A percentile compares a stretch with the other conserved stretches of the same genome.
These are phyloP conservation scores for Heliconius charithonia DNA, from an alignment of 2,888 invertebrate species.

Conservation along the genomic window DNA sequence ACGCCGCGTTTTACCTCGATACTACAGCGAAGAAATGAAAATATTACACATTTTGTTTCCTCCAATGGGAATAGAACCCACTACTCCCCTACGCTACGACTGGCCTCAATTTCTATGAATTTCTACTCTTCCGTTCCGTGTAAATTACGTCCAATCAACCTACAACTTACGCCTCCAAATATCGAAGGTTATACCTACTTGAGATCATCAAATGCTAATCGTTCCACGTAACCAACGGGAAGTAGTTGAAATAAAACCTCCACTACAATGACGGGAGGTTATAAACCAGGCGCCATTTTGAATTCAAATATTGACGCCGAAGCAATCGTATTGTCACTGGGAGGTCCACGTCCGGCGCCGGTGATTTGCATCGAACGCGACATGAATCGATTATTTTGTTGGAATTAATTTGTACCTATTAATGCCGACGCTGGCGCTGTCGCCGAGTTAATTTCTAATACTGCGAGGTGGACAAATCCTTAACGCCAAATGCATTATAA, in stretches of 20 bases:
- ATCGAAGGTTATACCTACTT: slow-evolving; percentile 33
- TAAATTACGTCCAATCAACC: no score
- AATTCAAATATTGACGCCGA: slow-evolving; percentile 70
- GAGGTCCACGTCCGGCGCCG: slow-evolving; percentile 82
- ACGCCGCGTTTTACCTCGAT: no score
- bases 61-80: no score
- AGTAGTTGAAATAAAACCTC: slow-evolving; percentile 64
- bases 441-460: slow-evolving; percentile 18
- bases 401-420: slow-evolving; percentile 55
- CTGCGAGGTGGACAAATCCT: slow-evolving; percentile 5
- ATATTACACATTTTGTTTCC: no score
- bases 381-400: slow-evolving; percentile 70
- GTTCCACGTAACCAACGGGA: slow-evolving; percentile 67
- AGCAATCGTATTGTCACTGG: slow-evolving; percentile 72
- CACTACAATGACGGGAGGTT: slow-evolving; percentile 48
- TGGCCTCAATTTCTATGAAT: no score
- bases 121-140: not conserved
- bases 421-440: slow-evolving; percentile 39
- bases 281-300: slow-evolving; percentile 81
- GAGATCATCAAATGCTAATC: slow-evolving; percentile 61
- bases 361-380: slow-evolving; percentile 79
- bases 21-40: no score
- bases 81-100: no score
- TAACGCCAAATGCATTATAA: not conserved
- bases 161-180: slow-evolving; percentile 22